Percentiles rank a stretch among this genome's conserved stretches.
These are phyloP conservation scores for Dysmachus trigonus DNA, from an alignment of 2,888 invertebrate species.

Conservation along the genomic window DNA sequence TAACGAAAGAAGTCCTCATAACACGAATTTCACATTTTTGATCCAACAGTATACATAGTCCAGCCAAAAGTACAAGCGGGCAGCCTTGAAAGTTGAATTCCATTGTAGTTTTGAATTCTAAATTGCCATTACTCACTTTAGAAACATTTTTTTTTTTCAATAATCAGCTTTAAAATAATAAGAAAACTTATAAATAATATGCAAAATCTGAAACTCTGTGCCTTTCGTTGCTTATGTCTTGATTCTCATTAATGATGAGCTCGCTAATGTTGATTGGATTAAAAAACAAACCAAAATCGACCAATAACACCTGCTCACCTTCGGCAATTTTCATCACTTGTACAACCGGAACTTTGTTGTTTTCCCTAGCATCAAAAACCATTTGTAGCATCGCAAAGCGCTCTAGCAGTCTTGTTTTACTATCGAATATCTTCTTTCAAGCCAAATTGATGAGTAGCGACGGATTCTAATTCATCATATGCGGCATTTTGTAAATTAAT, in stretches of 20 bases:
- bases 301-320: conserved; percentile 20
- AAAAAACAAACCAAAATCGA: not conserved
- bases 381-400: not conserved
- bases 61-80: not conserved
- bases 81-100: not conserved
- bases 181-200: conserved; percentile 6
- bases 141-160: conserved; percentile 17
- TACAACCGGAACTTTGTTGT: conserved; percentile 26
- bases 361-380: not conserved
- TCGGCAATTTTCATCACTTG: not conserved
- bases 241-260: conserved; percentile 9
- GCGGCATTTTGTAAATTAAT: not conserved
- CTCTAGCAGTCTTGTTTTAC: not conserved
- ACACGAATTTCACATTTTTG: not conserved
- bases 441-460: not conserved
- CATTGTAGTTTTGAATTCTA: not conserved
- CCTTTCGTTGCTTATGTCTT: not conserved
- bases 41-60: not conserved
- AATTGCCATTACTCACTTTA: not conserved
- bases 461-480: not conserved
- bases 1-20: not conserved
- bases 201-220: not conserved
- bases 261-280: conserved; percentile 11
- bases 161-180: not conserved
- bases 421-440: not conserved